These are phyloP conservation scores for Dicrurus megarhynchus DNA, from an alignment of 2,113 vertebrate species.

Conservation along the genomic window DNA sequence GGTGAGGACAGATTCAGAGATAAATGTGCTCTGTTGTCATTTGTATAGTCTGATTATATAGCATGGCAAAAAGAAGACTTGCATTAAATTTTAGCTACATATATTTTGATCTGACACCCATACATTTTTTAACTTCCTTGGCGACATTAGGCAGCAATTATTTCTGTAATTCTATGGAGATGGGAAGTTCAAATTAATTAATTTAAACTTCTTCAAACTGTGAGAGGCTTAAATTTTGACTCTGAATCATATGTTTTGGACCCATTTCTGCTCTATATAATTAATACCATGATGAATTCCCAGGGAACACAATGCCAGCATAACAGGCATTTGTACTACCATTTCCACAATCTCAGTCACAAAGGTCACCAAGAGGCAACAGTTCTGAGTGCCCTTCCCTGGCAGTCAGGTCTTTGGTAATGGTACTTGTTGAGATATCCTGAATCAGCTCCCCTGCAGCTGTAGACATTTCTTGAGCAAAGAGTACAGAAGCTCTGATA, in stretches of 20 bases:
- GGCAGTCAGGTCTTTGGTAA: background rate
- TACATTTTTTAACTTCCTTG: background rate
- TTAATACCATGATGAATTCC: background rate
- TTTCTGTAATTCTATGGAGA: background rate
- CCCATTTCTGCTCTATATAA: background rate
- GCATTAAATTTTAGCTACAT: background rate
- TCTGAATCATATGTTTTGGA: background rate
- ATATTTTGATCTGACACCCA: background rate
- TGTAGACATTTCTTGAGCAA: background rate
- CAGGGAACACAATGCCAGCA: background rate
- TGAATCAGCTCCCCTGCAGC: background rate
- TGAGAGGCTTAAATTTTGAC: background rate
- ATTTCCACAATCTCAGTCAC: background rate
- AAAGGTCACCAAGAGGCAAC: background rate
- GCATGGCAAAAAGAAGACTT: background rate
- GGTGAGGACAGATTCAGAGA: background rate
- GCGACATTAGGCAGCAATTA: background rate
- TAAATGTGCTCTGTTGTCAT: background rate
- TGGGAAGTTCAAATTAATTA: background rate
- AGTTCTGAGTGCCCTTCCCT: background rate
- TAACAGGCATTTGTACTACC: background rate
- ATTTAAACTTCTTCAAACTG: background rate
- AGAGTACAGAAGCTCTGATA: background rate
- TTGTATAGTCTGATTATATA: background rate
- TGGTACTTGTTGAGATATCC: background rate